Conservation (phyloP, 2,888 invertebrate species). For the Volucella zonaria region DNA sequence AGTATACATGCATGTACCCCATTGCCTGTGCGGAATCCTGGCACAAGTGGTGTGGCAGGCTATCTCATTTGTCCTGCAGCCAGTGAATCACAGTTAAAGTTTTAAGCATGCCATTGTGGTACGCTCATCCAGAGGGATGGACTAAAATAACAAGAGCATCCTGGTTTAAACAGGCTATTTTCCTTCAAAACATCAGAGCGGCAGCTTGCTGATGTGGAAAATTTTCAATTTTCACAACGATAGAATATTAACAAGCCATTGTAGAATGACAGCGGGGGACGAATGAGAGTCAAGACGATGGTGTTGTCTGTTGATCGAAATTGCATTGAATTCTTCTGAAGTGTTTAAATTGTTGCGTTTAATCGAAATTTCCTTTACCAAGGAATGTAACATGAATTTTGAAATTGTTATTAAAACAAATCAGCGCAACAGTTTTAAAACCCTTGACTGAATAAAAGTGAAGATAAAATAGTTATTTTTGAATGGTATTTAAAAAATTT, state of each 20-base stretch:
- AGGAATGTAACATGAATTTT: slow-evolving; percentile 8
- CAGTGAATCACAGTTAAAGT: slow-evolving; percentile 72
- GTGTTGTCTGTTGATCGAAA: slow-evolving; percentile 61
- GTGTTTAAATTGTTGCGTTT: slow-evolving; percentile 47
- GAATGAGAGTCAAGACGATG: slow-evolving; percentile 4
- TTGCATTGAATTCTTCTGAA: slow-evolving; percentile 44
- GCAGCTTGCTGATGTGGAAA: slow-evolving; percentile 65
- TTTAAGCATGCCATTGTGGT: slow-evolving; percentile 70
- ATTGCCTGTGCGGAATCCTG: slow-evolving; percentile 22
- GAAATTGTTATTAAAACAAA: slow-evolving; percentile 1
- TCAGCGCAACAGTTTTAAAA: background rate
- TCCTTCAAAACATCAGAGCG: slow-evolving; percentile 66
- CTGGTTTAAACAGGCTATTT: slow-evolving; percentile 65
- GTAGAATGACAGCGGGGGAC: slow-evolving; percentile 31
- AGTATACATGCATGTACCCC: slow-evolving; percentile 17
- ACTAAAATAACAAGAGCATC: slow-evolving; percentile 66
- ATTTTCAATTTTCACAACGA: slow-evolving; percentile 72
- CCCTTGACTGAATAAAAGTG: too few species aligned
- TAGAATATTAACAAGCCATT: slow-evolving; percentile 68
- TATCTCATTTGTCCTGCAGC: slow-evolving; percentile 71
- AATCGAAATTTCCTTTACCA: slow-evolving; percentile 5
- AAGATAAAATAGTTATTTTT: too few species aligned
- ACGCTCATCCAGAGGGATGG: slow-evolving; percentile 36
- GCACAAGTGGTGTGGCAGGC: slow-evolving; percentile 69
- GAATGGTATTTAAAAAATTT: too few species aligned